Base-by-base conservation (phyloP, 2,113 vertebrate species). In the Urocolius indicus region DNA sequence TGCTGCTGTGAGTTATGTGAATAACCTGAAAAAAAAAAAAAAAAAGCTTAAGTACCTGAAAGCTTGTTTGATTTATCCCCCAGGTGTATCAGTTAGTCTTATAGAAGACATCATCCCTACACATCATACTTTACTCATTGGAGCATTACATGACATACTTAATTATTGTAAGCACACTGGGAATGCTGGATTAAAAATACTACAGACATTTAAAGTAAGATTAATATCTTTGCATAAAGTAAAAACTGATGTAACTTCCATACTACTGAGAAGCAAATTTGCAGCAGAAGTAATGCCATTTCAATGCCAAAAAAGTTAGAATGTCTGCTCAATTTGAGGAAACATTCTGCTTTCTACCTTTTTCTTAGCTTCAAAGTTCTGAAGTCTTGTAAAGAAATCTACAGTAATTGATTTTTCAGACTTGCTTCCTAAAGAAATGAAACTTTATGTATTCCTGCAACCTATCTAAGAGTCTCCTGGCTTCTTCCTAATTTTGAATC, bases 131-230 rank as follows among this genome's bases (percentile, higher is more conserved):
- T 93, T 90, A 54, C 63, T 94, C 72, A 67, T 30, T 85, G 91
- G 72, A 91, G 59, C 87, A 55, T 87, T 91, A 90, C 75, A 80
- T 52, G 58, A 78, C 51, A 83, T 91, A 74, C 82, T 95, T 95
- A 91, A 95, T 96, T 96, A 93, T 74, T 90, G 41, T 87, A 88
- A 90, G 82, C 85, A 74, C 87, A 48, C 79, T 55, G 43, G 78
- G 78, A 82, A 93, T 91, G 78, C 79, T 74, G 94, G 79, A 96
- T 97, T 94, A 84, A 83, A 91, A 95, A 91, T 67, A 52, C 90
- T 90, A 67, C 59, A 88, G 72, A 38, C 62, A 74, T 96, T 90
- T 94, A 84, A 94, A 95, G 72, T n/a, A 93, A 87, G 88, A 95
- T 95, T 94, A 87, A 94, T 85, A 67, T 88, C 87, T 90, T 90